Conservation (phyloP, 2,113 vertebrate species). For the Atractosteus spatula region DNA sequence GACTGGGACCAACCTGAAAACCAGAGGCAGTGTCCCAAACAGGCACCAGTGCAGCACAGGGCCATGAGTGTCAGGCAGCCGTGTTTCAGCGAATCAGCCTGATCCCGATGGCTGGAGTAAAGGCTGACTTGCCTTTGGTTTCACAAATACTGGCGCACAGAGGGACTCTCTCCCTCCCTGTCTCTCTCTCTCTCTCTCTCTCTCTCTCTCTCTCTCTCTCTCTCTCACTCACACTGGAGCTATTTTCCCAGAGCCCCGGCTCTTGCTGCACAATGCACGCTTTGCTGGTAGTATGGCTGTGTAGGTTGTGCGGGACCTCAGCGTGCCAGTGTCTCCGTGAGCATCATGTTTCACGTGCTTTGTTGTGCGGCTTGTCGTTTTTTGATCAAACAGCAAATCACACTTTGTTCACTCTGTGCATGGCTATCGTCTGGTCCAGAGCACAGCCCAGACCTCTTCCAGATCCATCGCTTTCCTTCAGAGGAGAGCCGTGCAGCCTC, state of each 20-base stretch:
- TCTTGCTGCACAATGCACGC: conserved; percentile 62
- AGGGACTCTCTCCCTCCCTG: conserved; percentile 6
- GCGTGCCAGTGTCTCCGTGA: conserved; percentile 29
- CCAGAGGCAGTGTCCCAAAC: conserved; percentile 68
- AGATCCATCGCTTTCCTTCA: too few relatives aligned
- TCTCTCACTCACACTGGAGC: conserved; percentile 11
- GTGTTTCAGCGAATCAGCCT: conserved; percentile 52
- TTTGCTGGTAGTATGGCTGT: conserved; percentile 46
- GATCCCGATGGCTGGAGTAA: conserved; percentile 28
- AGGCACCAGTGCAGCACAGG: conserved; percentile 62
- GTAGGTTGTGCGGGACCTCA: conserved; percentile 45
- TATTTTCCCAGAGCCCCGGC: conserved; percentile 28
- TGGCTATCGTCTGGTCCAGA: too few relatives aligned
- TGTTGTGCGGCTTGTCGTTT: not conserved
- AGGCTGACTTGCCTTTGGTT: not conserved
- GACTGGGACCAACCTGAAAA: conserved; percentile 70
- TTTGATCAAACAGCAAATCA: not conserved
- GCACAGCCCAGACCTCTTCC: too few relatives aligned
- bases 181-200: conserved; percentile 37
- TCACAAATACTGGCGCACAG: not conserved
- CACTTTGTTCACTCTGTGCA: not conserved
- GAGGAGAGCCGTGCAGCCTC: too few relatives aligned
- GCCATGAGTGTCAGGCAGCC: conserved; percentile 56
- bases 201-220: conserved; percentile 35
- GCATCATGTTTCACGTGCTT: conserved; percentile 12